phyloP scores from a whole-genome alignment of 2,797 vertebrate species.

The Lophius americanus region DNA sequence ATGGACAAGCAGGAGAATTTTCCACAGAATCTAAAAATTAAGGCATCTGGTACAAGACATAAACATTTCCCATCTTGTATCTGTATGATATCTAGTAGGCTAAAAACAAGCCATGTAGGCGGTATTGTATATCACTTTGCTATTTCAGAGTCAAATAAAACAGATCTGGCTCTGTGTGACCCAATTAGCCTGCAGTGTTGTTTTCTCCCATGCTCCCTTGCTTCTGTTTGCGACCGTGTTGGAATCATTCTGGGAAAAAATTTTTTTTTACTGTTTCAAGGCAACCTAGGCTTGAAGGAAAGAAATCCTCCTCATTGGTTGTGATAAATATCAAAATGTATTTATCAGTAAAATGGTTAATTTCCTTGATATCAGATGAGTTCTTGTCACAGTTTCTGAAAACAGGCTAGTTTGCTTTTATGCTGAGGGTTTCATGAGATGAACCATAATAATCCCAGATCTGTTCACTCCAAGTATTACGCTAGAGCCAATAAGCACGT shows the following conservation, averaged over 20 bases:
- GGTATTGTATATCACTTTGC: background rate
- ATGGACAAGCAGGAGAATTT: no score
- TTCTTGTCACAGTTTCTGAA: no score
- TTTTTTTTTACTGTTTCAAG: background rate
- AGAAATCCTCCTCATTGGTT: background rate
- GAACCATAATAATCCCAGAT: no score
- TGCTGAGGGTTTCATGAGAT: no score
- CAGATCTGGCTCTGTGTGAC: slow-evolving; percentile 6
- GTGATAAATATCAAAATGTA: background rate
- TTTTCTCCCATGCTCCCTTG: slow-evolving; percentile 14
- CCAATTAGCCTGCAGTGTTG: background rate
- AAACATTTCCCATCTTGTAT: no score
- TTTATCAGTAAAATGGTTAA: no score
- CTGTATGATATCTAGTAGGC: background rate
- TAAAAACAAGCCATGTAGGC: background rate
- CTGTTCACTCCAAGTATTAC: no score
- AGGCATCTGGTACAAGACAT: no score
- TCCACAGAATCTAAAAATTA: no score
- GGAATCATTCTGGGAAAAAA: background rate
- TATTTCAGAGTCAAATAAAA: slow-evolving; percentile 22
- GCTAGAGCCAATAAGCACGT: no score
- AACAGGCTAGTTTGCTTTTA: no score
- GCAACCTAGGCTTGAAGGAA: slow-evolving; percentile 4
- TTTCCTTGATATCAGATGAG: no score
- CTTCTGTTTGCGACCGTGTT: slow-evolving; percentile 9